Conservation (phyloP, 2,888 invertebrate species). For the Morpho deidamia region DNA sequence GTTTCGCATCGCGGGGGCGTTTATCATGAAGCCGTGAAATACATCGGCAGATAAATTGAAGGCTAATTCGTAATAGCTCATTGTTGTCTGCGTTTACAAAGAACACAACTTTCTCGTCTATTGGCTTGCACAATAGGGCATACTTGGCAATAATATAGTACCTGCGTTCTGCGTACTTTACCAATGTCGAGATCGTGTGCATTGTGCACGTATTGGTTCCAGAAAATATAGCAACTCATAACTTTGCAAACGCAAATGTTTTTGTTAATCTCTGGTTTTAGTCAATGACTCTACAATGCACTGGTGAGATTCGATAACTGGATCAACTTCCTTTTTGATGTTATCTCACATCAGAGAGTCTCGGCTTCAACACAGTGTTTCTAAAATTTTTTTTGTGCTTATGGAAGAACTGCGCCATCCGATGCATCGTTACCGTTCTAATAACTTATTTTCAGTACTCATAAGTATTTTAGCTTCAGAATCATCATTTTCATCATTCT, state of each 20-base stretch:
- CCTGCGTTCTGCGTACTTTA: background rate
- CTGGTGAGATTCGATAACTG: too few species aligned
- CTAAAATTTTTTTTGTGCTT: too few species aligned
- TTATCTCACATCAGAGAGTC: too few species aligned
- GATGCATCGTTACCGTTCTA: too few species aligned
- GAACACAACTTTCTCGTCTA: conserved; percentile 66
- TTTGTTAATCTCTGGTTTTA: too few species aligned
- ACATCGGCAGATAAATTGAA: conserved; percentile 69
- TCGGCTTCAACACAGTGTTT: too few species aligned
- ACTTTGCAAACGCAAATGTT: background rate
- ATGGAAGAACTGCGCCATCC: too few species aligned
- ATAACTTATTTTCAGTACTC: too few species aligned
- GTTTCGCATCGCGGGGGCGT: conserved; percentile 37
- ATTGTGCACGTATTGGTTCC: background rate
- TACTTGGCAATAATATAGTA: conserved; percentile 10
- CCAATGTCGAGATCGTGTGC: background rate
- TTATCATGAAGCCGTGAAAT: conserved; percentile 49
- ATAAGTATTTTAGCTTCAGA: too few species aligned
- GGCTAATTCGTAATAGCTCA: conserved; percentile 71
- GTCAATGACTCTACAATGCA: too few species aligned
- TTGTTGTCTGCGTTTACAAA: conserved; percentile 72
- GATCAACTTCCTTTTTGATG: too few species aligned
- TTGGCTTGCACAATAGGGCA: conserved; percentile 47
- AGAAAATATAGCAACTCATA: background rate
- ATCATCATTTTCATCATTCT: too few species aligned